Percentiles rank a stretch among this genome's conserved stretches.
phyloP scores from a whole-genome alignment of 2,888 invertebrate species.

The Lepidochitona cinerea region DNA sequence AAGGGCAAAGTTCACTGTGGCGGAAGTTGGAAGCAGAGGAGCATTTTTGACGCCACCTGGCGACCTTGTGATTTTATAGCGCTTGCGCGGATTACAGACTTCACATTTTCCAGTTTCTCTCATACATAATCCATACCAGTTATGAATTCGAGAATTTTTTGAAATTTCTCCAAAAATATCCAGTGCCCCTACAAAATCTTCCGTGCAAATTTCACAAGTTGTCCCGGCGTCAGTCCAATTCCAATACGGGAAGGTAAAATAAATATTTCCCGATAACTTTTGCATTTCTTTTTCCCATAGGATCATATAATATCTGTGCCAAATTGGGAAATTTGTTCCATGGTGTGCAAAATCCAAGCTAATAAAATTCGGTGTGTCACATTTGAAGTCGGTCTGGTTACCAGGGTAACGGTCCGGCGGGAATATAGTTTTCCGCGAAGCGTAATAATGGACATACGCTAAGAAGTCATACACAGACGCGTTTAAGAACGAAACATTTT shows the following conservation, averaged over 20 bases:
- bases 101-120: not conserved
- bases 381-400: not conserved
- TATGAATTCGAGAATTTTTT: not conserved
- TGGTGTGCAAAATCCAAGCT: not conserved
- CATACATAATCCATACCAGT: not conserved
- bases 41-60: not conserved
- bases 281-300: constrained; percentile 9
- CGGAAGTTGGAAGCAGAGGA: not conserved
- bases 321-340: not conserved
- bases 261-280: not conserved
- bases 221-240: not conserved
- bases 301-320: constrained; percentile 9
- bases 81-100: not conserved
- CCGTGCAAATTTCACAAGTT: constrained; percentile 4
- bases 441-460: constrained; percentile 1
- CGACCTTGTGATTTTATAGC: not conserved
- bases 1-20: not conserved
- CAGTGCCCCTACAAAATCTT: not conserved
- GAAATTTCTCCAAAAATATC: not conserved
- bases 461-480: constrained; percentile 3
- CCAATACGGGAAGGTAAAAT: constrained; percentile 9
- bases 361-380: not conserved
- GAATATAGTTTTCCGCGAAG: constrained; percentile 2
- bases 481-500: not conserved
- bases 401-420: not conserved